A percentile compares a stretch with the other conserved stretches of the same genome.
Evolutionary conservation across 2,888 invertebrate genomes (phyloP).

Genomic region (Chloromyia formosa): DNA sequence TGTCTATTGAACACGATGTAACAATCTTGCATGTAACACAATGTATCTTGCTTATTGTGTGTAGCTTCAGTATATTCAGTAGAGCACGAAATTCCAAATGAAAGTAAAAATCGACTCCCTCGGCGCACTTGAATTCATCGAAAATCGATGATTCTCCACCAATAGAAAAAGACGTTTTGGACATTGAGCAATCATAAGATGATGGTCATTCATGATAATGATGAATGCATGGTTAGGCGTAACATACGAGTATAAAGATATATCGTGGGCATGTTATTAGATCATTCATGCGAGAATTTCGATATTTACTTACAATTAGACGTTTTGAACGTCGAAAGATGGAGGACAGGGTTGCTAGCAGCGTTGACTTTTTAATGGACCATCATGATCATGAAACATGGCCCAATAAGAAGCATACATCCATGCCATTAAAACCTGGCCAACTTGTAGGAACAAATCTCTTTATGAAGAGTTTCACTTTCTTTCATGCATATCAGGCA

Average conservation of each 20-base stretch:
- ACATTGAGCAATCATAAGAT: slow-evolving; percentile 1
- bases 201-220: neutral
- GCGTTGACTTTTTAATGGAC: too few relatives aligned
- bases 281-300: slow-evolving; percentile 30
- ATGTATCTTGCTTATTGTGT: too few relatives aligned
- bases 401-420: too few relatives aligned
- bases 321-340: neutral
- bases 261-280: neutral
- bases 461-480: too few relatives aligned
- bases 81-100: neutral
- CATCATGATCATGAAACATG: too few relatives aligned
- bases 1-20: too few relatives aligned
- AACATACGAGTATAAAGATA: slow-evolving; percentile 3
- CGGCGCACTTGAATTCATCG: slow-evolving; percentile 19
- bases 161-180: neutral
- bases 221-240: slow-evolving; percentile 3
- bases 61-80: neutral
- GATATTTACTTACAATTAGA: too few relatives aligned
- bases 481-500: too few relatives aligned
- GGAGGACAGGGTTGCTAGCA: slow-evolving; percentile 10
- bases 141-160: slow-evolving; percentile 18
- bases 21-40: too few relatives aligned
- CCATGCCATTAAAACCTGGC: too few relatives aligned
- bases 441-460: too few relatives aligned
- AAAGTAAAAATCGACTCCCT: slow-evolving; percentile 8